These are phyloP conservation scores for Chromobotia macracanthus DNA, from an alignment of 2,797 vertebrate genomes.

Conservation along the genomic window DNA sequence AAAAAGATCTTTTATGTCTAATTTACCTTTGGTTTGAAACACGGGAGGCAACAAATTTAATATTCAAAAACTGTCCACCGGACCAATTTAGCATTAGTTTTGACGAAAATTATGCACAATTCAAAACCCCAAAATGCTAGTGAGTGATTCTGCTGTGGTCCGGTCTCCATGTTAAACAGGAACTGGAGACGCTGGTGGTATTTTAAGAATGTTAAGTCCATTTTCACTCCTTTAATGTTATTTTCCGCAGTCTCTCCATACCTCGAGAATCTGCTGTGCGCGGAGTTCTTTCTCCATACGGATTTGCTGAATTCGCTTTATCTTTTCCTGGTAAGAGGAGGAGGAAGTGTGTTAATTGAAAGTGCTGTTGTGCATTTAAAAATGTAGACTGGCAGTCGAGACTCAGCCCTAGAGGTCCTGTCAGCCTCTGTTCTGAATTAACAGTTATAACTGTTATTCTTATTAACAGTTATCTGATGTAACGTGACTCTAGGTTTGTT, in stretches of 20 bases:
- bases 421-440: neutral
- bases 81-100: constrained; percentile 85
- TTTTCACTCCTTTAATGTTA: constrained; percentile 64
- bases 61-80: constrained; percentile 82
- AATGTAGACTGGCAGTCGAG: constrained; percentile 41
- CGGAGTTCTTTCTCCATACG: constrained; percentile 98
- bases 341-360: constrained; percentile 64
- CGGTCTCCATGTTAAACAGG: constrained; percentile 55
- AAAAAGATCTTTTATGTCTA: constrained; percentile 77
- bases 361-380: constrained; percentile 61
- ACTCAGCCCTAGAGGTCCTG: constrained; percentile 33
- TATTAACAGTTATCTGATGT: too few species aligned
- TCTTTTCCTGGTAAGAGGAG: constrained; percentile 89
- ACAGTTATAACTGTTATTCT: too few species aligned
- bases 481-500: constrained; percentile 23
- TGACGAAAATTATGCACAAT: constrained; percentile 78
- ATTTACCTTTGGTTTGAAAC: constrained; percentile 82
- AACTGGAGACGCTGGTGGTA: constrained; percentile 29
- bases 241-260: constrained; percentile 74
- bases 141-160: constrained; percentile 77
- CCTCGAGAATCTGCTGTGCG: constrained; percentile 98
- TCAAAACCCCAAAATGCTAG: constrained; percentile 76
- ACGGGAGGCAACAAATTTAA: constrained; percentile 80
- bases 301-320: constrained; percentile 98
- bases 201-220: constrained; percentile 77